A percentile compares a stretch with the other conserved stretches of the same genome.
phyloP scores from a whole-genome alignment of 2,113 vertebrate genomes.

The Mustela lutreola region DNA sequence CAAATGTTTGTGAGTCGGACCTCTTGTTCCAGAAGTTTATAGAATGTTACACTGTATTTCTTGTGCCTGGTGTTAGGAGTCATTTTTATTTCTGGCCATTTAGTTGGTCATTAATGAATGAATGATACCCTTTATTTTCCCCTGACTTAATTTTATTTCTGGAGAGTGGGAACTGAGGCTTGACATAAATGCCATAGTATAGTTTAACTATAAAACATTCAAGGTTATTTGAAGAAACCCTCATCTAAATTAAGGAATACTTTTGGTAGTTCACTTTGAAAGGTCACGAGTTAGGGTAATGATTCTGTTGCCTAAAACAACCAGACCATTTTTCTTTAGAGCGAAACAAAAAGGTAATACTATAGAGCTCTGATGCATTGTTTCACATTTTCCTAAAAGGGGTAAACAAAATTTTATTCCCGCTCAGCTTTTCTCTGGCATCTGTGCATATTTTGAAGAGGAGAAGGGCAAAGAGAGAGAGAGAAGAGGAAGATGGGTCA shows the following conservation, averaged over 20 bases:
- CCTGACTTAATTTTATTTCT: background rate
- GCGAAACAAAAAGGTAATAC: background rate
- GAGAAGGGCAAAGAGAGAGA: background rate
- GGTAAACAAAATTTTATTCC: background rate
- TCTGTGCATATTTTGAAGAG: background rate
- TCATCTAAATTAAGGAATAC: background rate
- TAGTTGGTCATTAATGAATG: background rate
- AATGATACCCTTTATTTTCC: background rate
- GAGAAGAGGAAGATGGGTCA: background rate
- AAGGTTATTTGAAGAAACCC: background rate
- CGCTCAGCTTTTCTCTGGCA: background rate
- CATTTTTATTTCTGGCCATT: background rate
- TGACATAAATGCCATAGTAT: background rate
- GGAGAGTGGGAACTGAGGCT: background rate
- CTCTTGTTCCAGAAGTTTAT: background rate
- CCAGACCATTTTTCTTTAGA: background rate
- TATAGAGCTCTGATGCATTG: background rate
- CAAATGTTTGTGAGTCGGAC: background rate
- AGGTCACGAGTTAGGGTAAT: background rate
- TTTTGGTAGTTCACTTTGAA: background rate
- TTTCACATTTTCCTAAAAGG: conserved; percentile 1
- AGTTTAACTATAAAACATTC: background rate
- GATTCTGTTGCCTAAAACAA: background rate
- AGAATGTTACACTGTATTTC: background rate
- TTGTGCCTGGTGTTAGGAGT: background rate